Evolutionary conservation across 2,797 vertebrate species (phyloP).

Genomic region (Enteromius argenteus): DNA sequence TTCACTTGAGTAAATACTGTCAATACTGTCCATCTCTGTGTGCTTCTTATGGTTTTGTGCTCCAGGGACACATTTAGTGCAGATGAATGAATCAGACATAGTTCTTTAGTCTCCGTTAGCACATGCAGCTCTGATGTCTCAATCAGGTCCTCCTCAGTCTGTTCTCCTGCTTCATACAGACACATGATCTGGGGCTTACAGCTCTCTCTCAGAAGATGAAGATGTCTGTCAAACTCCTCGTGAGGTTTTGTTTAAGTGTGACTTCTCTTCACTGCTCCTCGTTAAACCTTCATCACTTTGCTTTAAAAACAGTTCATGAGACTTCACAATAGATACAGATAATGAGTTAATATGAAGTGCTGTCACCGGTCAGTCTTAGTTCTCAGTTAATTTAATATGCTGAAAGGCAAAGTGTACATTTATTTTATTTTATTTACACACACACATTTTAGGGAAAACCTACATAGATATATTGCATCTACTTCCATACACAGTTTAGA

Average conservation of each 20-base stretch:
- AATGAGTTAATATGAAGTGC: not conserved
- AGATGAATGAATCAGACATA: not conserved
- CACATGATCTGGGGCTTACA: not conserved
- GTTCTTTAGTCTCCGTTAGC: not conserved
- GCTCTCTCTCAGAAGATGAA: not conserved
- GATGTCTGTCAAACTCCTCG: not conserved
- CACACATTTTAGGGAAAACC: not conserved
- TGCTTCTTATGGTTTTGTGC: too few relatives aligned
- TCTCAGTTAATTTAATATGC: not conserved
- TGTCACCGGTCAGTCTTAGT: not conserved
- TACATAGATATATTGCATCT: not conserved
- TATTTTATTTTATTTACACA: not conserved
- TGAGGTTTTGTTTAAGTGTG: not conserved
- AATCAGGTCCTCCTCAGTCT: slow-evolving; percentile 1
- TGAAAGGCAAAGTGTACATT: not conserved
- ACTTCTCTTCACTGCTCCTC: not conserved
- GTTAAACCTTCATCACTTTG: not conserved
- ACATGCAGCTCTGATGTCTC: not conserved
- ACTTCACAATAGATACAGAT: not conserved
- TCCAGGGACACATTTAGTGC: not conserved
- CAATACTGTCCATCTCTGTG: too few relatives aligned
- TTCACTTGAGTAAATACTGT: too few relatives aligned
- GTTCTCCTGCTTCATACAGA: not conserved
- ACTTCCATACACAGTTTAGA: not conserved
- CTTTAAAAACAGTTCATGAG: not conserved